Evolutionary conservation across 64 coral and sea anemone species (phyloP).

Genomic region (Montipora capricornis): DNA sequence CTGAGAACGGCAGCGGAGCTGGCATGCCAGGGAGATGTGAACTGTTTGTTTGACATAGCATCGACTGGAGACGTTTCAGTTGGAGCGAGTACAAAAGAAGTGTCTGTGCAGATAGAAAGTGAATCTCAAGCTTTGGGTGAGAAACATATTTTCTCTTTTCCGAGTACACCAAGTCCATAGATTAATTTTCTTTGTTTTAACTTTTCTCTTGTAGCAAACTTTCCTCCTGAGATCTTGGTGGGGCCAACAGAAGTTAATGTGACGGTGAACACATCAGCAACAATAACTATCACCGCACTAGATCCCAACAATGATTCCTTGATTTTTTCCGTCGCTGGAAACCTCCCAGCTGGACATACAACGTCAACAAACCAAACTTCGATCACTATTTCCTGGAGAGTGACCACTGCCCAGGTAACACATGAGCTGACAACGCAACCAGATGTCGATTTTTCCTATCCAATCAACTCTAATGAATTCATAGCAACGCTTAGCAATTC

Average conservation of each 20-base stretch:
- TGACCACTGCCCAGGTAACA: conserved; percentile 29
- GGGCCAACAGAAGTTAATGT: conserved; percentile 5
- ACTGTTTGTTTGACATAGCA: conserved; percentile 42
- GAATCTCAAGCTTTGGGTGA: conserved; percentile 4
- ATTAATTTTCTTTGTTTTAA: too few species aligned
- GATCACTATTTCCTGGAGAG: conserved; percentile 13
- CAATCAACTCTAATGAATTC: too few species aligned
- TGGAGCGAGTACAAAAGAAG: conserved; percentile 26
- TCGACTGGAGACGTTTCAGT: conserved; percentile 37
- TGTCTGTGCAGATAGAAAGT: conserved; percentile 16
- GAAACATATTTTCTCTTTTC: not conserved
- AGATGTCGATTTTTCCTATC: too few species aligned
- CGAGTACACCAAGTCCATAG: too few species aligned
- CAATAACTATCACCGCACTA: not conserved
- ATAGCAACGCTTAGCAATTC: too few species aligned
- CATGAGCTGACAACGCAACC: not conserved
- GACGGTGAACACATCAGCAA: conserved; percentile 22
- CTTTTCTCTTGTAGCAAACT: conserved; percentile 29
- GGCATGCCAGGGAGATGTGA: conserved; percentile 17
- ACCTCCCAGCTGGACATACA: not conserved
- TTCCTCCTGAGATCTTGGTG: conserved; percentile 37
- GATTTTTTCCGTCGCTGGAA: conserved; percentile 45
- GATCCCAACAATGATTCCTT: conserved; percentile 57
- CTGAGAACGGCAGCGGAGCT: conserved; percentile 11
- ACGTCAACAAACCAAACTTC: not conserved